Percentiles rank a stretch among this genome's conserved stretches.
Evolutionary conservation across 2,113 vertebrate species (phyloP).

Genomic region (Acanthisitta chloris): DNA sequence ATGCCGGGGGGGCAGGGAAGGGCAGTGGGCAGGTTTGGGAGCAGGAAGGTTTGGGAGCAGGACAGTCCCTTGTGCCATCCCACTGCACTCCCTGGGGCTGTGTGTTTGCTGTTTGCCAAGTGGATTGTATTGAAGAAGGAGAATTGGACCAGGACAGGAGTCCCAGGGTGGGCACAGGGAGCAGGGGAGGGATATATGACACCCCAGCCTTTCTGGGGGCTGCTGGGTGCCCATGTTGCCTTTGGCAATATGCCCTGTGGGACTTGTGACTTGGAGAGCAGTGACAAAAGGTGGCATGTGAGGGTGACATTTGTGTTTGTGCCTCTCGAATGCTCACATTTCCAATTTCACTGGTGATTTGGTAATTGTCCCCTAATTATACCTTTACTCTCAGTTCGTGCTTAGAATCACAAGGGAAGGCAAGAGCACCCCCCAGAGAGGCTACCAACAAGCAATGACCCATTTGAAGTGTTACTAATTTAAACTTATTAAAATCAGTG

Average conservation of each 20-base stretch:
- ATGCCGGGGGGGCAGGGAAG: not conserved
- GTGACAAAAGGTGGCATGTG: not conserved
- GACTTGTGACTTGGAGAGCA: fast-evolving
- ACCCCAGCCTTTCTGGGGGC: not conserved
- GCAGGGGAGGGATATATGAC: fast-evolving
- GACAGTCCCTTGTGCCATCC: not conserved
- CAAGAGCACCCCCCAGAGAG: not conserved
- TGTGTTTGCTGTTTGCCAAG: not conserved
- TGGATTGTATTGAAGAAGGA: not conserved
- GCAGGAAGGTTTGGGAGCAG: not conserved
- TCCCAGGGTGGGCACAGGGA: fast-evolving
- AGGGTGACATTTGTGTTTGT: not conserved
- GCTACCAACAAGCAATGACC: no score
- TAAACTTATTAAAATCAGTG: not conserved
- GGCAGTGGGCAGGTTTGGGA: not conserved
- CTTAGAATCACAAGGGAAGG: not conserved
- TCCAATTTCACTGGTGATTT: not conserved
- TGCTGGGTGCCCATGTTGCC: fast-evolving
- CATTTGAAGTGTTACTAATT: not conserved
- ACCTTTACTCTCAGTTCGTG: not conserved
- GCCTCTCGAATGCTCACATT: fast-evolving
- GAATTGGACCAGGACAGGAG: not conserved
- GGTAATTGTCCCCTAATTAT: not conserved
- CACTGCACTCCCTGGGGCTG: fast-evolving
- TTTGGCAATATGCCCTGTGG: fast-evolving